Percentiles rank a stretch among this genome's conserved stretches.
phyloP scores from a whole-genome alignment of 2,888 invertebrate genomes.

The Nomada goodeniana region DNA sequence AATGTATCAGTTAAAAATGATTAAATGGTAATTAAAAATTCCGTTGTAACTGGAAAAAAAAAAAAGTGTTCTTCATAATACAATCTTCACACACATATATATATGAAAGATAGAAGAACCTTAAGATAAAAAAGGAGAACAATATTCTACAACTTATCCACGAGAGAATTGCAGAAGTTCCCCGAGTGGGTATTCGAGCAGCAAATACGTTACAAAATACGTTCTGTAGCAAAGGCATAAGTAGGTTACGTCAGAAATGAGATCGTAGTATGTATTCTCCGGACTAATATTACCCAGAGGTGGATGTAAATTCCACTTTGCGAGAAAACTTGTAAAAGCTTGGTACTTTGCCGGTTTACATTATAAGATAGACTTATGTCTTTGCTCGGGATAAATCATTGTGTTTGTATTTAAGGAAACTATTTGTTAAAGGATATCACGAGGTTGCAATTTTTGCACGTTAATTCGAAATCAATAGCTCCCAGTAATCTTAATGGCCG shows the following conservation, averaged over 20 bases:
- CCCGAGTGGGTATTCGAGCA: not conserved
- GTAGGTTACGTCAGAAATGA: conserved; percentile 37
- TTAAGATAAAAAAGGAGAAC: not conserved
- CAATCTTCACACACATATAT: too few species aligned
- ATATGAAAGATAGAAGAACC: too few species aligned
- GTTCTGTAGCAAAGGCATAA: conserved; percentile 13
- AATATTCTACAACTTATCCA: not conserved
- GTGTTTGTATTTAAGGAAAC: not conserved
- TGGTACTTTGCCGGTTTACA: not conserved
- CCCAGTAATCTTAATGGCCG: conserved; percentile 10
- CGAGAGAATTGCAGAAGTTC: conserved; percentile 15
- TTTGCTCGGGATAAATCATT: not conserved
- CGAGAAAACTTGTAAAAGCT: conserved; percentile 29
- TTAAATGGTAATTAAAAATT: not conserved
- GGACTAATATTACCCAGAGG: conserved; percentile 22
- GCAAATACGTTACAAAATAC: conserved; percentile 7
- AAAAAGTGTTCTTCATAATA: too few species aligned
- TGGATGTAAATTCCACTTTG: conserved; percentile 15
- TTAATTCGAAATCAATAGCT: conserved; percentile 15
- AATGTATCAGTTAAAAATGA: not conserved
- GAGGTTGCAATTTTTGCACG: not conserved
- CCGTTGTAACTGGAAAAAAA: too few species aligned
- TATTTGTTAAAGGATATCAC: not conserved
- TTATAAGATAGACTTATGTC: conserved; percentile 3
- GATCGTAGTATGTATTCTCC: conserved; percentile 14